Conservation (phyloP, 2,888 invertebrate species). For the Campaea margaritaria region DNA sequence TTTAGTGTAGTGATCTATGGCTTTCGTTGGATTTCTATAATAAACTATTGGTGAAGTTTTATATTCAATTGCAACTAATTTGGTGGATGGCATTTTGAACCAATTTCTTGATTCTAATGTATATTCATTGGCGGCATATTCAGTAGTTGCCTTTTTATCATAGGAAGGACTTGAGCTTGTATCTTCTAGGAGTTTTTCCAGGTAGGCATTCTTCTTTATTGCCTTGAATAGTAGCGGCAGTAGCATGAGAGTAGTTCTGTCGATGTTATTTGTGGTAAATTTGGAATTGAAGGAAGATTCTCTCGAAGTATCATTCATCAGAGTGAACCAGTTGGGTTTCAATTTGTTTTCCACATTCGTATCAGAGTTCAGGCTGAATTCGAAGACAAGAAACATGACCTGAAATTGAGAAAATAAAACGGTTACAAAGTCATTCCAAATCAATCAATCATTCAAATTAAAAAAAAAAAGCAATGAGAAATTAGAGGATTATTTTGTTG, state of each 20-base stretch:
- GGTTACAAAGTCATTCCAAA: not conserved
- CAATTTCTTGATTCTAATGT: constrained; percentile 55
- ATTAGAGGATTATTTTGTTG: too few relatives aligned
- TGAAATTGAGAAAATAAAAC: constrained; percentile 57
- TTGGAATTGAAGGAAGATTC: constrained; percentile 53
- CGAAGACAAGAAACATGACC: constrained; percentile 69
- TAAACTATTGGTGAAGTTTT: constrained; percentile 63
- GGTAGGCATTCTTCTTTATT: constrained; percentile 61
- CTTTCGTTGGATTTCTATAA: constrained; percentile 59
- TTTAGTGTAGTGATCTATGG: constrained; percentile 70
- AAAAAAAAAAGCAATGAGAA: not conserved
- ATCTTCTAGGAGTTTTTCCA: constrained; percentile 62
- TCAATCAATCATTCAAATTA: too few relatives aligned
- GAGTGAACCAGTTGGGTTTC: constrained; percentile 58
- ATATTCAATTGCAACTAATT: constrained; percentile 58
- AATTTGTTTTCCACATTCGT: constrained; percentile 40
- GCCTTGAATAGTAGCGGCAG: constrained; percentile 68
- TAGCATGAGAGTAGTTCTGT: constrained; percentile 60
- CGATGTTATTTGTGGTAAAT: constrained; percentile 52
- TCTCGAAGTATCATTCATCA: constrained; percentile 59
- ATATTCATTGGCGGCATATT: constrained; percentile 54
- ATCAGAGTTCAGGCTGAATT: constrained; percentile 61
- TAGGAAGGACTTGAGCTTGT: constrained; percentile 51
- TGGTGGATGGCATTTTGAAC: constrained; percentile 57
- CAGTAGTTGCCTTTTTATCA: constrained; percentile 51